A percentile compares a stretch with the other conserved stretches of the same genome.
phyloP scores from a whole-genome alignment of 2,113 vertebrate genomes.

The Pungitius pungitius region DNA sequence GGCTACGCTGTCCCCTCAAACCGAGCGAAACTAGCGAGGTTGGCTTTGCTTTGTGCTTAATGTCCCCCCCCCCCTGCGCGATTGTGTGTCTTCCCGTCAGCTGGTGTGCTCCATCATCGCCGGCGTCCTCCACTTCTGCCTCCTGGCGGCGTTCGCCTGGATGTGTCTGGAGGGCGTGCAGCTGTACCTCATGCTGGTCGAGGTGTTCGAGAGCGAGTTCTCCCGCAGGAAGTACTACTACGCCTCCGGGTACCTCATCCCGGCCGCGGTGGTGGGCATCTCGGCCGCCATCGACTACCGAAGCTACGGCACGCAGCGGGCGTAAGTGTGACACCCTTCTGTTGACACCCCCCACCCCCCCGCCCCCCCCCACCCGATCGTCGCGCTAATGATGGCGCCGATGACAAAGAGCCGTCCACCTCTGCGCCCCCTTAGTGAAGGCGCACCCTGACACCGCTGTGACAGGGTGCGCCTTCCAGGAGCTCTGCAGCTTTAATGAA shows the following conservation, averaged over 20 bases:
- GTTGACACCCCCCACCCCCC: no score
- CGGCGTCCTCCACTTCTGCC: conserved; percentile 96
- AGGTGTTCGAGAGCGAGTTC: conserved; percentile 99
- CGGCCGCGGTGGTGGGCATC: conserved; percentile 92
- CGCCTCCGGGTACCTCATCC: conserved; percentile 93
- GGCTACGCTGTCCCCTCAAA: not conserved
- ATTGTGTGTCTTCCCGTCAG: conserved; percentile 74
- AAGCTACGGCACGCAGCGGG: conserved; percentile 94
- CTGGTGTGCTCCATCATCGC: conserved; percentile 95
- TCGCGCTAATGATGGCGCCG: conserved; percentile 67
- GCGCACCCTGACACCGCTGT: conserved; percentile 66
- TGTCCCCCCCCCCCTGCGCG: not conserved
- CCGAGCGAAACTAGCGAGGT: not conserved
- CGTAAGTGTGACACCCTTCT: conserved; percentile 89
- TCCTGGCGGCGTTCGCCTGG: conserved; percentile 98
- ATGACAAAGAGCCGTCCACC: conserved; percentile 58
- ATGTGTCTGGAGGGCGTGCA: conserved; percentile 99
- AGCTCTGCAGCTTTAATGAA: conserved; percentile 69
- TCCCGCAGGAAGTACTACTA: conserved; percentile 98
- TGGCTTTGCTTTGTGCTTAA: conserved; percentile 1
- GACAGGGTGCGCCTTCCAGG: conserved; percentile 23
- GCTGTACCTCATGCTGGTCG: conserved; percentile 97
- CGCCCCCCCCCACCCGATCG: conserved; percentile 1
- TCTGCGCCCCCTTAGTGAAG: conserved; percentile 56
- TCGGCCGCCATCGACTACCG: conserved; percentile 96